Evolutionary conservation across 2,113 vertebrate genomes (phyloP), one percentile per base, ranked within the genome.

Genomic region (Cyphomyrus discorhynchus): DNA sequence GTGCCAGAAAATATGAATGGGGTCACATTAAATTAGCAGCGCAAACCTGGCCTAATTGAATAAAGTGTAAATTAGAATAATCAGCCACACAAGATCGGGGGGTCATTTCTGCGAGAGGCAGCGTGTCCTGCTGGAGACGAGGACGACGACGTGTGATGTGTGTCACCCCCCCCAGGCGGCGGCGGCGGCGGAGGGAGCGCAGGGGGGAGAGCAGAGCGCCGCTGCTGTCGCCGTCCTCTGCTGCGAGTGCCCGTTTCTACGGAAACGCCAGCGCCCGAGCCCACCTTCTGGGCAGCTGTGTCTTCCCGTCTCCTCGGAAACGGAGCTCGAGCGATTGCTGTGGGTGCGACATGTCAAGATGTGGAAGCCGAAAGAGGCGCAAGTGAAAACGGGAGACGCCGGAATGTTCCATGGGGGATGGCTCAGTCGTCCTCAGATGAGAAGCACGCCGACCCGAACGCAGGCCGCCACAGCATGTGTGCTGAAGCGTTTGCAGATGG

Each of bases 211-310:
- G 94, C 98, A 97, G 95, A 97, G 85, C 24, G 50, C 5, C 8
- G n/a, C 53, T 3, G 92, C 91, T 21, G 53, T 45, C 53, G 27
- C 50, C 17, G 50, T 93, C 93, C 94, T 92, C 96, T 96, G 94
- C 96, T 97, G 96, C 93, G 96, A 96, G 97, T 95, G 92, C 95
- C 96, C 96, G 97, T 97, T 97, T 97, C 97, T 96, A 95, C 95
- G 97, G 97, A 97, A 97, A 98, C 95, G 90, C 95, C 96, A 96
- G 95, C 94, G 94, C 97, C 96, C 94, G 95, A 96, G 97, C 97
- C 97, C 97, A 97, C 96, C 95, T 97, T 98, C 96, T 95, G 96
- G 97, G 96, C 96, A 95, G 96, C 97, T 96, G 96, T 96, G 96
- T 94, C 95, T 94, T 94, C 93, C 95, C 94, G 89, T 35, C 90